Percentiles rank a stretch among this genome's conserved stretches.
phyloP scores from a whole-genome alignment of 2,888 invertebrate species.

The Caenorhabditis wallacei region DNA sequence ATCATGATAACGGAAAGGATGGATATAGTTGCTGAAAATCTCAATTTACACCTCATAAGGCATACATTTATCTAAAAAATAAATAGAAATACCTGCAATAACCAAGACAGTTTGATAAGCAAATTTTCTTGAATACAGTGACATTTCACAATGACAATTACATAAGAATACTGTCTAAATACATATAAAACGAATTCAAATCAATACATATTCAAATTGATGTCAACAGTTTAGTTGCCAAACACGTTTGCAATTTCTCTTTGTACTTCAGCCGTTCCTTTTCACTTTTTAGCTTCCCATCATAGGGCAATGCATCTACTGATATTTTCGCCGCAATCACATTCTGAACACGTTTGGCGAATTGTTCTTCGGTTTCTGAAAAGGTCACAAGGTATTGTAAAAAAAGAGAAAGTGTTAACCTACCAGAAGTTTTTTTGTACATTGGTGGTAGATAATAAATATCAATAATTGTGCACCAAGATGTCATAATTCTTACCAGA shows the following conservation, averaged over 20 bases:
- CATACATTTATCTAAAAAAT: background rate
- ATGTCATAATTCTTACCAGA: constrained; percentile 69
- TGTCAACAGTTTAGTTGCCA: constrained; percentile 31
- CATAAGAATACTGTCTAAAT: background rate
- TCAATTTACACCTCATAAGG: too few relatives aligned
- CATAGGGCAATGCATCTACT: constrained; percentile 66
- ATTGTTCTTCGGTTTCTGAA: constrained; percentile 66
- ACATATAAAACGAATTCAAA: constrained; percentile 6
- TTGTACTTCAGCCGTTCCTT: constrained; percentile 50
- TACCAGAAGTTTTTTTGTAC: constrained; percentile 54
- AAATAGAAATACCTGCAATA: constrained; percentile 28
- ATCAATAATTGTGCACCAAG: constrained; percentile 67
- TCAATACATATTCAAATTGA: constrained; percentile 6
- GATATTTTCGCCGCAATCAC: constrained; percentile 63
- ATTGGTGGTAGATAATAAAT: constrained; percentile 67
- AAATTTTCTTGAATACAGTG: constrained; percentile 31
- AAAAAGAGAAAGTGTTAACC: constrained; percentile 1
- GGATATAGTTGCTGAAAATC: constrained; percentile 39
- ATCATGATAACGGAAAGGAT: constrained; percentile 31
- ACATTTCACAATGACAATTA: constrained; percentile 5
- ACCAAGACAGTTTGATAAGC: constrained; percentile 40
- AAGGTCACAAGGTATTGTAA: constrained; percentile 5
- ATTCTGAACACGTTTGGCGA: constrained; percentile 70
- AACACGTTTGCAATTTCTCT: constrained; percentile 44
- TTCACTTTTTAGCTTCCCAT: constrained; percentile 67